Percentiles rank a stretch among this genome's conserved stretches.
These are phyloP conservation scores for Hermaeophaga mercurialis DNA, from an alignment of 2,888 invertebrate species.

Conservation along the genomic window DNA sequence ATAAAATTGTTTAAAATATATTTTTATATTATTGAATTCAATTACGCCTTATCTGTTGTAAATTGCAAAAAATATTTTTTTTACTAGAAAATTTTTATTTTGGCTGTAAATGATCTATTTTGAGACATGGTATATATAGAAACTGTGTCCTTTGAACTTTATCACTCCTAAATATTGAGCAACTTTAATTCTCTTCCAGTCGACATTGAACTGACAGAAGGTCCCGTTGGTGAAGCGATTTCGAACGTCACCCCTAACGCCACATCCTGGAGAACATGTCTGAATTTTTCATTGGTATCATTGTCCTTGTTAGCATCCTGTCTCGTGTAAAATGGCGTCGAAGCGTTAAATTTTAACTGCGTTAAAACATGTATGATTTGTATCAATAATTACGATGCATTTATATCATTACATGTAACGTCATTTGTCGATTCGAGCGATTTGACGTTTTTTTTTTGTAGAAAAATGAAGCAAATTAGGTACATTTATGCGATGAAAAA, in stretches of 20 bases:
- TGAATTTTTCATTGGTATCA: constrained; percentile 28
- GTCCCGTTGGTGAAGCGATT: constrained; percentile 39
- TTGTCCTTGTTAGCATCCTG: constrained; percentile 26
- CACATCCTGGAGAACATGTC: constrained; percentile 24
- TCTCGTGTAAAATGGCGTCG: constrained; percentile 16
- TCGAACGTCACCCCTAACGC: constrained; percentile 29
- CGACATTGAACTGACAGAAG: constrained; percentile 46
- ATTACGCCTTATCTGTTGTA: no score
- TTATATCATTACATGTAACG: no score
- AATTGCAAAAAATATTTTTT: no score
- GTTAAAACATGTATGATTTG: no score
- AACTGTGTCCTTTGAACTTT: no score
- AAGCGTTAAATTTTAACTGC: background rate
- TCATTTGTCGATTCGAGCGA: background rate
- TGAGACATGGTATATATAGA: no score
- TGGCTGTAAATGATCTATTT: no score
- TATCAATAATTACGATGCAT: no score
- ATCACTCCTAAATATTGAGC: background rate
- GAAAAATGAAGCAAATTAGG: background rate
- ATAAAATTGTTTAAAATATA: no score
- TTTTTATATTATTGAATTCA: no score
- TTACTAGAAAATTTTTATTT: no score
- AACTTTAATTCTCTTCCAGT: constrained; percentile 39
- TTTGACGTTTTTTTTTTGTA: constrained; percentile 3
- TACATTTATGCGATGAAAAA: background rate